Percentiles rank a stretch among this genome's conserved stretches.
These are phyloP conservation scores for Idaea straminata DNA, from an alignment of 2,888 invertebrate species.

Conservation along the genomic window DNA sequence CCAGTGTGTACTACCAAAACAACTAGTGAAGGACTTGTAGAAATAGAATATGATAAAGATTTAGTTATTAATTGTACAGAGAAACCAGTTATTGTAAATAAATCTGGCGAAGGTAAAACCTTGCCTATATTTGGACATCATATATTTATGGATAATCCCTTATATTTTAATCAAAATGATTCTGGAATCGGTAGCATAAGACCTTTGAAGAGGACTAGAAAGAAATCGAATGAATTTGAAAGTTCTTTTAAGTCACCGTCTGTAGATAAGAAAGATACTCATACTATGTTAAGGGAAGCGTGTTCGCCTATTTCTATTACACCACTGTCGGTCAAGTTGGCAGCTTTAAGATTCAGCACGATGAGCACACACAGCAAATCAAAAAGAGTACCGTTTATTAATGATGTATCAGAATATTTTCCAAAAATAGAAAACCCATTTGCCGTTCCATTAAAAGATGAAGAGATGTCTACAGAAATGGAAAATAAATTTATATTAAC, in stretches of 20 bases:
- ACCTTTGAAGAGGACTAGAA: slow-evolving; percentile 66
- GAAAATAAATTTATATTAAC: slow-evolving; percentile 73
- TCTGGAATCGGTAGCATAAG: slow-evolving; percentile 55
- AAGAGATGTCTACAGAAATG: slow-evolving; percentile 72
- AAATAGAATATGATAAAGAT: slow-evolving; percentile 79
- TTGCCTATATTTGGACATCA: slow-evolving; percentile 74
- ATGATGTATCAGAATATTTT: slow-evolving; percentile 75
- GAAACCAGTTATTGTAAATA: slow-evolving; percentile 51
- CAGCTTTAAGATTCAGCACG: slow-evolving; percentile 79
- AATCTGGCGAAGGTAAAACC: slow-evolving; percentile 60
- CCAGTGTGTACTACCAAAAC: slow-evolving; percentile 66
- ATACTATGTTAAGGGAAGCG: slow-evolving; percentile 65
- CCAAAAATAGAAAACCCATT: slow-evolving; percentile 73
- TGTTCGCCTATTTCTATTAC: slow-evolving; percentile 78
- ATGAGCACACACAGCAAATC: slow-evolving; percentile 67
- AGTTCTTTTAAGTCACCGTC: slow-evolving; percentile 72
- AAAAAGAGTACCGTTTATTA: slow-evolving; percentile 49
- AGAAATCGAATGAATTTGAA: slow-evolving; percentile 72
- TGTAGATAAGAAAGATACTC: slow-evolving; percentile 66
- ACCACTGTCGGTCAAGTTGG: slow-evolving; percentile 80
- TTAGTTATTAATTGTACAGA: slow-evolving; percentile 67
- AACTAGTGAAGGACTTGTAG: slow-evolving; percentile 73
- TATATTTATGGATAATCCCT: slow-evolving; percentile 70
- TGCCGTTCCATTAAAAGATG: slow-evolving; percentile 62
- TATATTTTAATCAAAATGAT: slow-evolving; percentile 73